Conservation (phyloP, 2,797 vertebrate genomes). For the Chlorospingus flavigularis region DNA sequence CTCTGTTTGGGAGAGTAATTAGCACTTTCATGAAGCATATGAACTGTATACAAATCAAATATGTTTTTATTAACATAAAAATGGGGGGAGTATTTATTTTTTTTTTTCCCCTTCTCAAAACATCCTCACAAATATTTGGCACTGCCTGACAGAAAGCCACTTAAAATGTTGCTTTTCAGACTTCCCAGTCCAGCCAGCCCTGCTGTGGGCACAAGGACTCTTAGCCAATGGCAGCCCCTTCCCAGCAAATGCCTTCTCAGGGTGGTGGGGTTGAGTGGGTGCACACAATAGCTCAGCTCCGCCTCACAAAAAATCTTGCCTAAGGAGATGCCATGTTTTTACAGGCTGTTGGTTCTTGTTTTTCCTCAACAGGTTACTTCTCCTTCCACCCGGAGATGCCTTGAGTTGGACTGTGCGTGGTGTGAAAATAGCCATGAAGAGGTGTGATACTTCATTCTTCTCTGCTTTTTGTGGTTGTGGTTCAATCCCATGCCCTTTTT, state of each 20-base stretch:
- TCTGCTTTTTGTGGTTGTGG: background rate
- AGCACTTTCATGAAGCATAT: constrained; percentile 70
- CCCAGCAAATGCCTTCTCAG: constrained; percentile 36
- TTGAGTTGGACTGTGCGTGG: background rate
- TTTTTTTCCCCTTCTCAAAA: constrained; percentile 5
- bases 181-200: constrained; percentile 32
- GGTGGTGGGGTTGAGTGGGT: background rate
- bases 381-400: background rate
- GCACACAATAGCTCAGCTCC: background rate
- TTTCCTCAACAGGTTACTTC: background rate
- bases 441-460: background rate
- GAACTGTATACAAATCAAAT: constrained; percentile 66
- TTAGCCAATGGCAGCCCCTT: background rate
- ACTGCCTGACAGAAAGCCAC: constrained; percentile 50
- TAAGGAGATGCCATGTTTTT: background rate
- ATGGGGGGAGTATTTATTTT: no score
- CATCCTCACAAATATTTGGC: constrained; percentile 62
- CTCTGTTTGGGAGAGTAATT: constrained; percentile 58
- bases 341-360: background rate
- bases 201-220: background rate
- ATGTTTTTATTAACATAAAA: constrained; percentile 64
- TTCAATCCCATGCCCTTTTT: background rate
- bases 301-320: background rate
- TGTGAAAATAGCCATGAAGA: background rate
- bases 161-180: constrained; percentile 58